These are phyloP conservation scores for Eupithecia tripunctaria DNA, from an alignment of 2,888 invertebrate genomes.

Conservation along the genomic window DNA sequence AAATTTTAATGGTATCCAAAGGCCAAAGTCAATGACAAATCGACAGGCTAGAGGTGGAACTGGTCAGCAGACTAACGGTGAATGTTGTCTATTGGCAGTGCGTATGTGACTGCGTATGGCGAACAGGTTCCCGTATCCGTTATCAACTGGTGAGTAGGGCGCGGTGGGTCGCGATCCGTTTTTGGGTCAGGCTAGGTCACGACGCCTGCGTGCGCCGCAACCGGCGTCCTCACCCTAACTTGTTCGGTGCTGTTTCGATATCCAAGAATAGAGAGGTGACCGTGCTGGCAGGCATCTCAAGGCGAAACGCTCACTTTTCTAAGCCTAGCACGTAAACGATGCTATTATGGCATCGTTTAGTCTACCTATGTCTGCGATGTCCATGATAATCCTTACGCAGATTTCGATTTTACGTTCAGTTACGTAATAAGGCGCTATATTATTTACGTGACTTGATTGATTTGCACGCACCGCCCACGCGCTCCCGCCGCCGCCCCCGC, in stretches of 20 bases:
- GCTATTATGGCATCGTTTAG: constrained; percentile 73
- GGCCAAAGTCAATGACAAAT: constrained; percentile 50
- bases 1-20: constrained; percentile 24
- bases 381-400: constrained; percentile 74
- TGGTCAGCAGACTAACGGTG: constrained; percentile 67
- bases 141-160: constrained; percentile 72
- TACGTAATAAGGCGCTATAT: constrained; percentile 69
- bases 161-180: constrained; percentile 73
- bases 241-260: constrained; percentile 73
- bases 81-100: constrained; percentile 51
- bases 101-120: constrained; percentile 56
- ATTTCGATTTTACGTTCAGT: constrained; percentile 81
- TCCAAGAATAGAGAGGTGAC: constrained; percentile 76
- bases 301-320: constrained; percentile 82
- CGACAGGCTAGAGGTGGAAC: constrained; percentile 28
- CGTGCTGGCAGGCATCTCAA: constrained; percentile 72
- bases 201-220: constrained; percentile 73
- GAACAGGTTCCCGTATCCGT: constrained; percentile 79
- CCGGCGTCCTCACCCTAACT: constrained; percentile 61
- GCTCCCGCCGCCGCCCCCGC: constrained; percentile 27
- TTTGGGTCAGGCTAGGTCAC: constrained; percentile 83
- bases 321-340: constrained; percentile 76
- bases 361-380: constrained; percentile 63
- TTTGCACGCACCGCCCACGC: constrained; percentile 57
- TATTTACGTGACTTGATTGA: constrained; percentile 61